Base-by-base conservation (phyloP, 2,797 vertebrate genomes). In the Tenualosa thibaudeaui region DNA sequence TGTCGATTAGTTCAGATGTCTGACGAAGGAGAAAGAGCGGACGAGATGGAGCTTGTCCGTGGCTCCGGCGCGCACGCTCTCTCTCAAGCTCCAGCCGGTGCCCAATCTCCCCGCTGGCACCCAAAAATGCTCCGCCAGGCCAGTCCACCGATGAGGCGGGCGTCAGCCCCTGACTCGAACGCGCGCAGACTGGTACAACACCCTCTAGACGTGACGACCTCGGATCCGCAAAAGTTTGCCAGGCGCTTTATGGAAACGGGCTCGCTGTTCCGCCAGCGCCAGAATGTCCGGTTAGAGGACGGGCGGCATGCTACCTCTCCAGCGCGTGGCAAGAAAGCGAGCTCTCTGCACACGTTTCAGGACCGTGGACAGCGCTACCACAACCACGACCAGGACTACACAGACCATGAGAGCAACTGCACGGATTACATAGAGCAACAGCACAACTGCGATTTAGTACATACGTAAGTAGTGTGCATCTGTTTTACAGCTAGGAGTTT, bases 1-100 rank as follows among this genome's bases (percentile, higher is more conserved):
- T 58, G 13, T 12, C 24, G 71, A 89, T 89, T 62, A 89, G 85
- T 89, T 37, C 78, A 84, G 43, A 96, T 95, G 95, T 94, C 91
- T 94, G 94, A 95, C 89, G 93, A 93, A 82, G 92, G 89, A 60
- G 93, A 93, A 60, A 93, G 92, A 89, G 83, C 88, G 89, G 90
- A 90, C 26, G 90, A 89, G 87, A 91, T 89, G 88, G 90, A 90
- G 86, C 91, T 60, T 60, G 87, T 90, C 85, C 89, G 92, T 4
- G 91, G 84, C 85, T 92, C 93, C 89, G 90, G 92, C 81, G 91
- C 92, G 53, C 87, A 93, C 83, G 87, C 93, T 86, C 87, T 83
- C 88, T 85, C 90, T 12, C 82, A 84, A 85, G 68, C 87, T 86
- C 87, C 89, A 89, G 92, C 90, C 84, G 88, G 83, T 87, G 91